Evolutionary conservation across 1,140 invertebrate genomes (phyloP).

Genomic region (Drosophila serrata): DNA sequence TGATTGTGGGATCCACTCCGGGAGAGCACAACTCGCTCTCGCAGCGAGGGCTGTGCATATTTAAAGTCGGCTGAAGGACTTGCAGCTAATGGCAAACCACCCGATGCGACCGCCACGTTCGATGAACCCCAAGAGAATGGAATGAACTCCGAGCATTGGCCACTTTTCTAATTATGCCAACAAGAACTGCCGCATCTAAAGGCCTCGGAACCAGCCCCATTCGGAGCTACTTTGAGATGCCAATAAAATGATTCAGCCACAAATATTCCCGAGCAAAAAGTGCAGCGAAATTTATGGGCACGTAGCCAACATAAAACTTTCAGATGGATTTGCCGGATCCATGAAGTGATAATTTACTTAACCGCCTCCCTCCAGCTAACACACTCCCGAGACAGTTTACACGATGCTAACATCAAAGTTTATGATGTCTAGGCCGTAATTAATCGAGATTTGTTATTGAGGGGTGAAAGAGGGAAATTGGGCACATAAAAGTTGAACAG

Average conservation of each 20-base stretch:
- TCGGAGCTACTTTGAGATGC: constrained; percentile 31
- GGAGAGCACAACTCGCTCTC: constrained; percentile 14
- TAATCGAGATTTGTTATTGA: constrained; percentile 57
- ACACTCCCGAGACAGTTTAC: constrained; percentile 61
- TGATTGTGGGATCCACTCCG: constrained; percentile 37
- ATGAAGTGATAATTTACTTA: constrained; percentile 66
- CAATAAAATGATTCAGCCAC: constrained; percentile 58
- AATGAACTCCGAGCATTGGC: constrained; percentile 5
- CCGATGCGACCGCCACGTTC: constrained; percentile 6
- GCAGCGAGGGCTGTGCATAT: constrained; percentile 35
- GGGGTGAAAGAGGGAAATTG: neutral
- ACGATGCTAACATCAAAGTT: constrained; percentile 69
- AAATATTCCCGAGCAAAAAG: constrained; percentile 30
- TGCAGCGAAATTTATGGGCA: constrained; percentile 68
- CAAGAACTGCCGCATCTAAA: constrained; percentile 18
- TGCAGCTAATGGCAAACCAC: constrained; percentile 29
- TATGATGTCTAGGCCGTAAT: constrained; percentile 74
- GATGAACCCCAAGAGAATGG: constrained; percentile 17
- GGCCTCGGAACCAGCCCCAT: neutral
- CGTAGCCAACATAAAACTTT: constrained; percentile 70
- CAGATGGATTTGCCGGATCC: constrained; percentile 5
- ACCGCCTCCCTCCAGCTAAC: constrained; percentile 28
- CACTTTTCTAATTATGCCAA: constrained; percentile 71
- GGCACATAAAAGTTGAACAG: constrained; percentile 34
- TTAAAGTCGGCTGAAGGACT: constrained; percentile 56